Conservation (phyloP, 2,888 invertebrate genomes). For the Cataglyphis rosenhaueri region DNA sequence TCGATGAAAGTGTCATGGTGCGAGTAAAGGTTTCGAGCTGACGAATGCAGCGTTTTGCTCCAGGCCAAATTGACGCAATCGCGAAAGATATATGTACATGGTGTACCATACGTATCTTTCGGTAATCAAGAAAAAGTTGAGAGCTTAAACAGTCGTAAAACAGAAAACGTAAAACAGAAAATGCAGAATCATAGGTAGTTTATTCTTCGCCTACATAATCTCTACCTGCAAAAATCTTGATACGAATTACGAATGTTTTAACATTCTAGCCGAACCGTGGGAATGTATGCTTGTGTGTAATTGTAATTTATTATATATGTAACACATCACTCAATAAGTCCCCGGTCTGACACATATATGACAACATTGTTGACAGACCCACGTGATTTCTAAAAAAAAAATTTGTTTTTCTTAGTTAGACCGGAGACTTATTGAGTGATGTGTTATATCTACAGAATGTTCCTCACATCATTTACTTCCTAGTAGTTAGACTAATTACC, state of each 20-base stretch:
- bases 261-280: neutral
- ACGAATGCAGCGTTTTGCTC: neutral
- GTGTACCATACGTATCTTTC: neutral
- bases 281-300: neutral
- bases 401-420: too few relatives aligned
- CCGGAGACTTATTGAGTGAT: too few relatives aligned
- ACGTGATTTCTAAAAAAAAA: too few relatives aligned
- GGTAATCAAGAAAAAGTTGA: neutral
- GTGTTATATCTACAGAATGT: too few relatives aligned
- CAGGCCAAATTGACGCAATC: constrained; percentile 5
- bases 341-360: too few relatives aligned
- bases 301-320: neutral
- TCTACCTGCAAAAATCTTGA: neutral
- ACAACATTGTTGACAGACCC: too few relatives aligned
- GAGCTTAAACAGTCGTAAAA: neutral
- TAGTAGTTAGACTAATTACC: too few relatives aligned
- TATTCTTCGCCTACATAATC: neutral
- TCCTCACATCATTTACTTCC: too few relatives aligned
- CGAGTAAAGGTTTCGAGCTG: constrained; percentile 5
- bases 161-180: neutral
- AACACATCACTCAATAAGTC: too few relatives aligned
- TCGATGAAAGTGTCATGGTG: neutral
- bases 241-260: neutral
- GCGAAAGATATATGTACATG: neutral
- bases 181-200: neutral